These are phyloP conservation scores for Indicator maculatus DNA, from an alignment of 2,113 vertebrate species.

Conservation along the genomic window DNA sequence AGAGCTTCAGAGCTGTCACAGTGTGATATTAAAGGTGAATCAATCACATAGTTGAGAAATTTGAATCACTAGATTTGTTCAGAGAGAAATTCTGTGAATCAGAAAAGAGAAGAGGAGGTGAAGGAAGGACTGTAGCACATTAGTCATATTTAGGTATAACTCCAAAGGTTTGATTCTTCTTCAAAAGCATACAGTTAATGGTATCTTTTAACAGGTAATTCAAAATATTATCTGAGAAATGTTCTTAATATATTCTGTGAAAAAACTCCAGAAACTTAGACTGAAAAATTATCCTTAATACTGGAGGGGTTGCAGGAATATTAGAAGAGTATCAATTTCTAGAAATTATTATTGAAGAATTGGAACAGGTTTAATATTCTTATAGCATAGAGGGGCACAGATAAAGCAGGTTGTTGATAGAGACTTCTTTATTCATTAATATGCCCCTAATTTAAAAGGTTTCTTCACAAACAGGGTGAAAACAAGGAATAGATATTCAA, in stretches of 20 bases:
- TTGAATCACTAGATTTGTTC: neutral
- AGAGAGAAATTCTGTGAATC: neutral
- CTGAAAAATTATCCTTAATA: neutral
- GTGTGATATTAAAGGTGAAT: neutral
- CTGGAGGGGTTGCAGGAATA: neutral
- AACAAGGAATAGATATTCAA: neutral
- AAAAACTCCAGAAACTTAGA: neutral
- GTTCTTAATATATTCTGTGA: neutral
- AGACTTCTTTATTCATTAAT: neutral
- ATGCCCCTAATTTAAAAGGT: neutral
- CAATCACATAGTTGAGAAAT: neutral
- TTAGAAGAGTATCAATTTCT: neutral
- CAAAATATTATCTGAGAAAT: neutral
- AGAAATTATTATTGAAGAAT: neutral
- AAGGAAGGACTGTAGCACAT: no score
- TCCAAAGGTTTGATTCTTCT: no score
- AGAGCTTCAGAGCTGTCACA: neutral
- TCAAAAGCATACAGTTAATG: neutral
- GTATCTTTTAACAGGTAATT: neutral
- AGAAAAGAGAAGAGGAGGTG: no score
- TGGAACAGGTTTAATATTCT: neutral
- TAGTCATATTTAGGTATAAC: no score
- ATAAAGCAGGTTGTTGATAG: neutral
- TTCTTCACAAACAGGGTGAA: neutral
- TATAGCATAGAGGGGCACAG: neutral